Evolutionary conservation across 2,797 vertebrate species (phyloP).

Genomic region (Aselliscus stoliczkanus): DNA sequence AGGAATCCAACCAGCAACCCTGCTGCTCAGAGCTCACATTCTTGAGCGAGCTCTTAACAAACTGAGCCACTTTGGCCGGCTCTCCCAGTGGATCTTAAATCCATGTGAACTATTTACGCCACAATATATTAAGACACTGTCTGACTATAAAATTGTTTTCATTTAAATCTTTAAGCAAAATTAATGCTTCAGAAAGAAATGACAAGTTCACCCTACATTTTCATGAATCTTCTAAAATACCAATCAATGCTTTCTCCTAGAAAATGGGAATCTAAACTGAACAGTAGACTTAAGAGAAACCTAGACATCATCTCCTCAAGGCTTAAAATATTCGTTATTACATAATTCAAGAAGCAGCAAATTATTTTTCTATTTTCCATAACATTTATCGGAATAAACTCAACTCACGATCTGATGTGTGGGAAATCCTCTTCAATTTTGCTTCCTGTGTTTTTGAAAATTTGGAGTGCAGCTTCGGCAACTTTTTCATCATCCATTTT

Average conservation of each 20-base stretch:
- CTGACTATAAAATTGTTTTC: neutral
- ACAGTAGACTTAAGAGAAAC: neutral
- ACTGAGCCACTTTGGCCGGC: too few relatives aligned
- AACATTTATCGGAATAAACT: neutral
- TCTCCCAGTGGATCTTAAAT: neutral
- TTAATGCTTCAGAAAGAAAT: neutral
- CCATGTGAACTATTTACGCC: neutral
- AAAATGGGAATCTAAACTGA: neutral
- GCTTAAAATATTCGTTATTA: neutral
- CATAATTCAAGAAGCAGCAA: constrained; percentile 30
- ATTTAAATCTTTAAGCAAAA: neutral
- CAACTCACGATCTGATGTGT: constrained; percentile 96
- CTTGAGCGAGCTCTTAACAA: too few relatives aligned
- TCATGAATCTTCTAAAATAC: neutral
- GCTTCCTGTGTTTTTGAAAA: constrained; percentile 97
- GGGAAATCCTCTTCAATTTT: constrained; percentile 98
- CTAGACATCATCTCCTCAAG: neutral
- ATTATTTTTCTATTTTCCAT: neutral
- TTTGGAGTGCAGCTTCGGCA: constrained; percentile 96
- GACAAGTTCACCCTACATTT: neutral
- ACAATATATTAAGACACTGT: neutral
- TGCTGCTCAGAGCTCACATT: too few relatives aligned
- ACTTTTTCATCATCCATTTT: constrained; percentile 99
- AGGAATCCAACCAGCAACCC: too few relatives aligned
- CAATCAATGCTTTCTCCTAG: neutral